A percentile compares a stretch with the other conserved stretches of the same genome.
These are phyloP conservation scores for Cairina moschata DNA, from an alignment of 2,113 vertebrate genomes.

Conservation along the genomic window DNA sequence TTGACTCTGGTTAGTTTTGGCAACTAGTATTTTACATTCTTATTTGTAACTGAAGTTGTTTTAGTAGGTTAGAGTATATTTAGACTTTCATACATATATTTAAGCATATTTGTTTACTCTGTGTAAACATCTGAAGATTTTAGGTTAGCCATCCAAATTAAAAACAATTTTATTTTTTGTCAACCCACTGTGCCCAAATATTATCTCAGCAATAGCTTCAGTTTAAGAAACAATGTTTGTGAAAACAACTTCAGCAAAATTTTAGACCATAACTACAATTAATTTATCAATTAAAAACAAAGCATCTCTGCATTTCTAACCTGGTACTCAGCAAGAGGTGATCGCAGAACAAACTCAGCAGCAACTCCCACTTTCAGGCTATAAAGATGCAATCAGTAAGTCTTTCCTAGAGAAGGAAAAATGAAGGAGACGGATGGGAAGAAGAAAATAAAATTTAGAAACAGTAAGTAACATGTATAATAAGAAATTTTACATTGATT, in stretches of 20 bases:
- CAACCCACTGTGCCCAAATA: not conserved
- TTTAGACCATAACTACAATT: not conserved
- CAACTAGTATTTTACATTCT: not conserved
- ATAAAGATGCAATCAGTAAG: not conserved
- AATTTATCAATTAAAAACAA: not conserved
- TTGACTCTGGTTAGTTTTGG: not conserved
- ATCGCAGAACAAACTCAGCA: not conserved
- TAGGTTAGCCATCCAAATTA: not conserved
- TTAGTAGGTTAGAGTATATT: not conserved
- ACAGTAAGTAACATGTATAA: not conserved
- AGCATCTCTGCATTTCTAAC: constrained; percentile 24
- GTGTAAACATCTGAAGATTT: not conserved
- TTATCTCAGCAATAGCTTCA: not conserved
- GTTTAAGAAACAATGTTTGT: not conserved
- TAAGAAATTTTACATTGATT: not conserved
- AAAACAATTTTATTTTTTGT: not conserved
- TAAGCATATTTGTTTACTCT: not conserved
- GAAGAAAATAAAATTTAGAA: not conserved
- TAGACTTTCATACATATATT: not conserved
- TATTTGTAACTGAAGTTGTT: not conserved
- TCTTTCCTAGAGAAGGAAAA: not conserved
- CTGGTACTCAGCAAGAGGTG: constrained; percentile 1
- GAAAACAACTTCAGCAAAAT: not conserved
- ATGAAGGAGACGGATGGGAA: not conserved
- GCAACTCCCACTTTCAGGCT: constrained; percentile 10